Conservation (phyloP, 2,113 vertebrate genomes). For the Nycticorax nycticorax region DNA sequence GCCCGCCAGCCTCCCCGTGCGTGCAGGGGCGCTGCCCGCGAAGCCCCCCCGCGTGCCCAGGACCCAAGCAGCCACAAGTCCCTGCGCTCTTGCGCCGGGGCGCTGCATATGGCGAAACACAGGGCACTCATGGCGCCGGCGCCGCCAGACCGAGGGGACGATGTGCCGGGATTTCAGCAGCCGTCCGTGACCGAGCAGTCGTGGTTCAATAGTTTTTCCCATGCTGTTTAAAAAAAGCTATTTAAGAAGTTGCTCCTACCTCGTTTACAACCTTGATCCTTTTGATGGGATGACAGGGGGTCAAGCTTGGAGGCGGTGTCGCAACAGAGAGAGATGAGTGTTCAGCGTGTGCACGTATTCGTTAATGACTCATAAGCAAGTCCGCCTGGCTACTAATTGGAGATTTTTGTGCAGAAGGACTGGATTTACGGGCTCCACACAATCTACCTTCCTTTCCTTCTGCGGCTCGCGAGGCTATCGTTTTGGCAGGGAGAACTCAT, state of each 20-base stretch:
- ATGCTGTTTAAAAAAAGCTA: conserved; percentile 24
- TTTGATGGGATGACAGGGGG: conserved; percentile 59
- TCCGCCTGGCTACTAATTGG: conserved; percentile 42
- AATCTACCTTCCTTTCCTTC: conserved; percentile 35
- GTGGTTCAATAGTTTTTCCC: conserved; percentile 28
- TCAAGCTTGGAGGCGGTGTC: conserved; percentile 48
- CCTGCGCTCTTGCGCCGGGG: background rate
- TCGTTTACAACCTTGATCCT: conserved; percentile 50
- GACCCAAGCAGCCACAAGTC: background rate
- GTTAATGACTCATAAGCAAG: conserved; percentile 63
- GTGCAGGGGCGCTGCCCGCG: background rate
- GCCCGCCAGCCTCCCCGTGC: accelerated
- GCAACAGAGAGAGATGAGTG: conserved; percentile 53
- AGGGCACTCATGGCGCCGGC: background rate
- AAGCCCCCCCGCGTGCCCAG: accelerated
- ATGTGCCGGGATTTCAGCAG: background rate
- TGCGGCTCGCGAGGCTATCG: background rate
- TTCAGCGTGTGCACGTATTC: conserved; percentile 49
- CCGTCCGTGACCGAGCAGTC: background rate
- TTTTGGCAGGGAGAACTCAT: conserved; percentile 48
- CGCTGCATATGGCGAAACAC: background rate
- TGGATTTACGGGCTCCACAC: conserved; percentile 13
- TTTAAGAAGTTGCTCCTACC: conserved; percentile 43
- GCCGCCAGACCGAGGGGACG: background rate
- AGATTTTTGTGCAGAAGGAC: conserved; percentile 33